Percentiles rank a stretch among this genome's conserved stretches.
Evolutionary conservation across 2,888 invertebrate genomes (phyloP).

Genomic region (Lycocerus yunnanus): DNA sequence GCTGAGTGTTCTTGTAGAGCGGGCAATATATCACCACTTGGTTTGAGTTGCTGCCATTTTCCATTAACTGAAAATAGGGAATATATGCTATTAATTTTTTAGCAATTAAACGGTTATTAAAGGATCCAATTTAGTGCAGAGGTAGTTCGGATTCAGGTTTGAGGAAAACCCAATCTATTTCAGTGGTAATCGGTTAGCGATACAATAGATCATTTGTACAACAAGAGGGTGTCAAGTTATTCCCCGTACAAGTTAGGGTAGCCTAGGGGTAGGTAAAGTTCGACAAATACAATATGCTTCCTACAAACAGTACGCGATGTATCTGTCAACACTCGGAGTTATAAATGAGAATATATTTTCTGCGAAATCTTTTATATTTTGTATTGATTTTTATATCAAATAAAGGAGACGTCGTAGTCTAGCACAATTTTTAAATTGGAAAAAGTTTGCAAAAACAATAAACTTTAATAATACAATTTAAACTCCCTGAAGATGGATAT

Average conservation of each 20-base stretch:
- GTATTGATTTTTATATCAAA: not conserved
- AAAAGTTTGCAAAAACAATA: not conserved
- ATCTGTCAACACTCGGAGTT: slow-evolving; percentile 9
- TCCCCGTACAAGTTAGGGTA: slow-evolving; percentile 6
- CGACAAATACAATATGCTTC: slow-evolving; percentile 17
- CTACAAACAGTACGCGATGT: slow-evolving; percentile 5
- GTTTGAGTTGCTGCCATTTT: slow-evolving; percentile 75
- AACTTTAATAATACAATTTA: not conserved
- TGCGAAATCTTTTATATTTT: not conserved
- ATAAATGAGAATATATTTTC: not conserved
- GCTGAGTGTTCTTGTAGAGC: slow-evolving; percentile 85
- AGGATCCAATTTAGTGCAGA: slow-evolving; percentile 1
- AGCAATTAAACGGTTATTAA: not conserved
- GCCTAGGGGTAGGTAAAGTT: slow-evolving; percentile 9
- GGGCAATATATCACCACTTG: slow-evolving; percentile 73
- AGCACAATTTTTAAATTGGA: not conserved
- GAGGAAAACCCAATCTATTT: slow-evolving; percentile 29
- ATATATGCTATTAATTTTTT: not conserved
- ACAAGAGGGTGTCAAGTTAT: slow-evolving; percentile 11
- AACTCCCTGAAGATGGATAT: not conserved
- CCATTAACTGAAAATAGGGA: slow-evolving; percentile 63
- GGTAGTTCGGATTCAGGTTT: slow-evolving; percentile 15
- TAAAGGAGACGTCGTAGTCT: not conserved
- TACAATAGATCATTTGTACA: slow-evolving; percentile 26
- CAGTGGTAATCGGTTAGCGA: slow-evolving; percentile 26